phyloP scores from a whole-genome alignment of 2,888 invertebrate species.

The Acanthosepion pharaonis region DNA sequence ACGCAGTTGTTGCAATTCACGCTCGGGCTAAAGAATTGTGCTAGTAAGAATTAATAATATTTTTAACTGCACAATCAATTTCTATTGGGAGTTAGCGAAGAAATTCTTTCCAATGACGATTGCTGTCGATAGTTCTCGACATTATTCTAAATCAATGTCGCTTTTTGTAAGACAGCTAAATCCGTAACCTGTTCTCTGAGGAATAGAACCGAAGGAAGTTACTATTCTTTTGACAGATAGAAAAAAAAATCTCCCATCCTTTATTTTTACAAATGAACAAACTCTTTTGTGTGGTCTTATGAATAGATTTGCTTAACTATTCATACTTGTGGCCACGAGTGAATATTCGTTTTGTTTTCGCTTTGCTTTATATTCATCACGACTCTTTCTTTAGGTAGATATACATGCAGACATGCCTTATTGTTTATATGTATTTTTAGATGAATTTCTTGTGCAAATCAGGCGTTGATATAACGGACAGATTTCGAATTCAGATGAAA shows the following conservation, averaged over 20 bases:
- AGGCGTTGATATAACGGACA: too few species aligned
- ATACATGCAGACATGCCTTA: too few species aligned
- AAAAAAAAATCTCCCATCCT: neutral
- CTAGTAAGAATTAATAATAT: constrained; percentile 4
- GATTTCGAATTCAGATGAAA: too few species aligned
- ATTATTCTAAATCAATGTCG: constrained; percentile 11
- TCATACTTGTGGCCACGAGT: neutral
- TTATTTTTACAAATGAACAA: neutral
- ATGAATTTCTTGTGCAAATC: too few species aligned
- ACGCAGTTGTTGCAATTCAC: neutral
- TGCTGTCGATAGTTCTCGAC: neutral
- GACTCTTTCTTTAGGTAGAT: too few species aligned
- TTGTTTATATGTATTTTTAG: too few species aligned
- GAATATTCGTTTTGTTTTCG: neutral
- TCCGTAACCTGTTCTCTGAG: neutral
- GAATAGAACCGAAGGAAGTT: neutral
- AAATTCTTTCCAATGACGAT: neutral
- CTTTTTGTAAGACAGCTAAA: neutral
- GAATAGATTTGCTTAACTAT: neutral
- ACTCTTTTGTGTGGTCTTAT: too few species aligned
- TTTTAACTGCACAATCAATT: neutral
- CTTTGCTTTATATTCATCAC: too few species aligned
- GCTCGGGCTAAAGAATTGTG: neutral
- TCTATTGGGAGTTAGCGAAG: neutral
- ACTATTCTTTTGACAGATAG: neutral